phyloP scores from a whole-genome alignment of 2,113 vertebrate species.

The Xiphophorus couchianus region DNA sequence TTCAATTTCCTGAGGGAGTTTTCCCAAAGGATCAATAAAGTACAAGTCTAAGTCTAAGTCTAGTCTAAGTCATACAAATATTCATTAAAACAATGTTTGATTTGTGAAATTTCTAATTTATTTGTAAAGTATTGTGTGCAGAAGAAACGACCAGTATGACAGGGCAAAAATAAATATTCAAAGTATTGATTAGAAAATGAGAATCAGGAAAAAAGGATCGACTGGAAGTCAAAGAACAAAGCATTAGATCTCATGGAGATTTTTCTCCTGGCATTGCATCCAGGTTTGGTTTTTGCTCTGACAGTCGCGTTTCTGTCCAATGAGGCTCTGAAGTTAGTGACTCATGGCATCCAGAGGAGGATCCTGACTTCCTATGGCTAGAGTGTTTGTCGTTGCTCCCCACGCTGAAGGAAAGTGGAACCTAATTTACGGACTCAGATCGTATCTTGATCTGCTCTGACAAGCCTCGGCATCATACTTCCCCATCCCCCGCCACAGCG shows the following conservation, averaged over 20 bases:
- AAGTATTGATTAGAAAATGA: too few relatives aligned
- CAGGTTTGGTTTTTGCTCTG: slow-evolving; percentile 2
- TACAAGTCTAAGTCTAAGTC: too few relatives aligned
- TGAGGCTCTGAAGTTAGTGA: slow-evolving; percentile 38
- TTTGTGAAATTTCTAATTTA: neutral
- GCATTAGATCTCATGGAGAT: neutral
- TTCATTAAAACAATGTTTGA: too few relatives aligned
- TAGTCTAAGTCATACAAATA: too few relatives aligned
- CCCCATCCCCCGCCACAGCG: slow-evolving; percentile 24
- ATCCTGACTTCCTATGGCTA: slow-evolving; percentile 36
- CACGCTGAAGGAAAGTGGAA: slow-evolving; percentile 44
- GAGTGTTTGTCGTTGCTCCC: slow-evolving; percentile 11
- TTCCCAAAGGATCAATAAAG: too few relatives aligned
- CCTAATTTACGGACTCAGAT: slow-evolving; percentile 59
- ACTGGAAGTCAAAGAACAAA: neutral
- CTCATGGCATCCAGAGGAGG: slow-evolving; percentile 34
- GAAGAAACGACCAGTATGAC: neutral
- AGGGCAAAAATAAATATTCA: neutral
- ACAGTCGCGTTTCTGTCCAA: slow-evolving; percentile 29
- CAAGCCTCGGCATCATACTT: slow-evolving; percentile 30
- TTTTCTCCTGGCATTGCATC: neutral
- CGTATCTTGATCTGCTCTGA: slow-evolving; percentile 51
- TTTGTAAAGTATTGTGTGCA: neutral
- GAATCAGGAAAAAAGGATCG: too few relatives aligned
- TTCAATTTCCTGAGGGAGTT: too few relatives aligned